phyloP scores from a whole-genome alignment of 1,140 invertebrate genomes.

The Drosophila insularis region DNA sequence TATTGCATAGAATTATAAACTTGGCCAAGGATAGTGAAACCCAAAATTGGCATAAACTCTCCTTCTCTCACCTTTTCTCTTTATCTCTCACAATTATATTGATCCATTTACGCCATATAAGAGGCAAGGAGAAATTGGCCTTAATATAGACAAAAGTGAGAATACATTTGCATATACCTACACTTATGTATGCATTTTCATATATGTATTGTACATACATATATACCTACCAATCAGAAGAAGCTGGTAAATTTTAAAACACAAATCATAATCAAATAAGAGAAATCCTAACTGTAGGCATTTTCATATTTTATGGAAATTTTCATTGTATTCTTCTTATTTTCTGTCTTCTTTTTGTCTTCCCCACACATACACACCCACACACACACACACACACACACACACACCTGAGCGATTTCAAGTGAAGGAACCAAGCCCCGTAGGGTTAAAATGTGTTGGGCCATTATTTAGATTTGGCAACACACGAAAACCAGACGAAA shows the following conservation, averaged over 20 bases:
- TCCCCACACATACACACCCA: neutral
- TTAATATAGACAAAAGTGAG: neutral
- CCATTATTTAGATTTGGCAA: slow-evolving; percentile 67
- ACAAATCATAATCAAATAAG: slow-evolving; percentile 73
- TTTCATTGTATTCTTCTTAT: neutral
- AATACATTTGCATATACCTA: neutral
- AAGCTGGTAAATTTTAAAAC: slow-evolving; percentile 34
- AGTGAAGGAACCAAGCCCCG: slow-evolving; percentile 26
- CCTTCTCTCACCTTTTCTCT: neutral
- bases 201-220: neutral
- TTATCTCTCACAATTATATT: neutral
- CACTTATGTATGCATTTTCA: too few relatives aligned
- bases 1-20: neutral
- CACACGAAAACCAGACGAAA: slow-evolving; percentile 21
- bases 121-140: neutral
- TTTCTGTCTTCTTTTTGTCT: neutral
- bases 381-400: neutral
- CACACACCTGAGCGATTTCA: slow-evolving; percentile 40
- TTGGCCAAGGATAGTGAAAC: neutral
- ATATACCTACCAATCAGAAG: slow-evolving; percentile 40
- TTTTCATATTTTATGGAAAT: slow-evolving; percentile 52
- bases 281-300: slow-evolving; percentile 63
- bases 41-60: too few relatives aligned
- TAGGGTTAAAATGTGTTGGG: slow-evolving; percentile 46
- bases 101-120: neutral